Conservation (phyloP, 2,113 vertebrate species). For the Garra rufa region DNA sequence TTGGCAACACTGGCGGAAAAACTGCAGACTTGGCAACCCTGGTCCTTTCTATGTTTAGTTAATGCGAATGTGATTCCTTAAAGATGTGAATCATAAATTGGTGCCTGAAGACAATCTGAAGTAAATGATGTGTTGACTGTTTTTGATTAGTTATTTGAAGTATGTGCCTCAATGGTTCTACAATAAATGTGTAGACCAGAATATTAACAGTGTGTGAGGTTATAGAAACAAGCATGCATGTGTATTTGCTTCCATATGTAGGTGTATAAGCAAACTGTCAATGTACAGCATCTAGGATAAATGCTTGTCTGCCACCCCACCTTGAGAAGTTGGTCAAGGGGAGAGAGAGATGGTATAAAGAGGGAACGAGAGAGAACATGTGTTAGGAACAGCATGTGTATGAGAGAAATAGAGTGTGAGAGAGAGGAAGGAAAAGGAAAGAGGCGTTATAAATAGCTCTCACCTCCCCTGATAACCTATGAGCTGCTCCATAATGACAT, state of each 20-base stretch:
- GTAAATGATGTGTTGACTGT: neutral
- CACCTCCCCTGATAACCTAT: slow-evolving; percentile 40
- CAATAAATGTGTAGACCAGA: neutral
- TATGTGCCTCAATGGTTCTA: neutral
- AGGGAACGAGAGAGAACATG: slow-evolving; percentile 1
- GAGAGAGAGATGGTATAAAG: slow-evolving; percentile 16
- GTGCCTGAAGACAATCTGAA: neutral
- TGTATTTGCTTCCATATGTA: neutral
- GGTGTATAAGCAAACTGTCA: neutral
- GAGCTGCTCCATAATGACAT: slow-evolving; percentile 54
- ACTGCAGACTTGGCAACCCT: too few species aligned
- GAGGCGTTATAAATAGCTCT: slow-evolving; percentile 37
- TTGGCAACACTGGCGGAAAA: too few species aligned
- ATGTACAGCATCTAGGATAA: neutral
- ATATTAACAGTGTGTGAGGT: neutral
- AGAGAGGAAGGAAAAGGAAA: slow-evolving; percentile 14
- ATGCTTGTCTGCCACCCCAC: slow-evolving; percentile 12
- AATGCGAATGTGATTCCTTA: neutral
- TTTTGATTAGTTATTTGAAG: neutral
- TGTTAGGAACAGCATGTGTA: neutral
- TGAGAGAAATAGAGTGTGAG: neutral
- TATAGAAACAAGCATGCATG: neutral
- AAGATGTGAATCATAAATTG: neutral
- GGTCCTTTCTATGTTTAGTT: neutral
- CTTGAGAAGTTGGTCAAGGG: slow-evolving; percentile 42